phyloP scores from a whole-genome alignment of 2,113 vertebrate species.

The Rutilus rutilus region DNA sequence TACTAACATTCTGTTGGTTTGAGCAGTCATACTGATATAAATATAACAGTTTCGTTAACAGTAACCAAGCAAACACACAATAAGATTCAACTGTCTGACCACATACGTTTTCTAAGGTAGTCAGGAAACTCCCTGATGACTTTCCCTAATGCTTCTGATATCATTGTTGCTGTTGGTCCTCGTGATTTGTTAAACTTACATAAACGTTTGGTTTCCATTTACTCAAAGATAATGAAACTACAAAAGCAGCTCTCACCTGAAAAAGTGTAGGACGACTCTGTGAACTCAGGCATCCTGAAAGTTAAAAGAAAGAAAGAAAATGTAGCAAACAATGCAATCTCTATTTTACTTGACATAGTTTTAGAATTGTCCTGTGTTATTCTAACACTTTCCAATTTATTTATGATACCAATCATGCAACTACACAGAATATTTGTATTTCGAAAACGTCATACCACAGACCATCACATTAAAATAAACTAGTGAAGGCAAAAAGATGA shows the following conservation, averaged over 20 bases:
- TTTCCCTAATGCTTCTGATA: not conserved
- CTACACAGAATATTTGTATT: too few relatives aligned
- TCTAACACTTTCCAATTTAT: not conserved
- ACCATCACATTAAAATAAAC: too few relatives aligned
- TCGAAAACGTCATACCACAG: too few relatives aligned
- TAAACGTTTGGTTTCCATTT: not conserved
- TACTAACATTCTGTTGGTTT: not conserved
- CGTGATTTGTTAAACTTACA: not conserved
- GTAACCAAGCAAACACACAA: constrained; percentile 16
- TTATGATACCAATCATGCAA: not conserved
- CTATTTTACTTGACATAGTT: not conserved
- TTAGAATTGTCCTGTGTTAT: not conserved
- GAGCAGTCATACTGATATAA: not conserved
- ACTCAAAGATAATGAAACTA: not conserved
- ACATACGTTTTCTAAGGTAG: constrained; percentile 1
- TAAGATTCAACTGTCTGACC: not conserved
- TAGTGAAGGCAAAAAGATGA: too few relatives aligned
- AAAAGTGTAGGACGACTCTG: constrained; percentile 60
- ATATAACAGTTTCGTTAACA: not conserved
- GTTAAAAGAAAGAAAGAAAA: not conserved
- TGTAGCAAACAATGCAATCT: not conserved
- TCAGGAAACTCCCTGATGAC: constrained; percentile 35
- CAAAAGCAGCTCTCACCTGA: constrained; percentile 54
- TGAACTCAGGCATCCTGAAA: constrained; percentile 60
- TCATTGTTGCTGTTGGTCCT: not conserved